Base-by-base conservation (phyloP, 1,140 invertebrate genomes). In the Caenorhabditis tropicalis region DNA sequence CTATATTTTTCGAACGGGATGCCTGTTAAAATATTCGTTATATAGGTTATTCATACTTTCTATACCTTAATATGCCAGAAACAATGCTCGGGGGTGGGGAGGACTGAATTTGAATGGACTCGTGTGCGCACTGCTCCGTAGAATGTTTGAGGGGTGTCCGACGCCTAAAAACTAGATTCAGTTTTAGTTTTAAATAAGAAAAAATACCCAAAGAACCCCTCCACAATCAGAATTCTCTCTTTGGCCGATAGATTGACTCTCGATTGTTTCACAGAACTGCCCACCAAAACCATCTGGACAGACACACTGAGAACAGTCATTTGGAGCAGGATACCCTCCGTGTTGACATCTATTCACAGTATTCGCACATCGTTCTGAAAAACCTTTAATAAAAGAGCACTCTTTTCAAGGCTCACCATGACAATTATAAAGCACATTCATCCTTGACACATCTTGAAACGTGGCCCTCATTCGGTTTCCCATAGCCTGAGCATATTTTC, bases 361-460 rank as follows among this genome's bases (percentile, higher is more conserved):
- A n/a, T 74, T 74, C 0, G 65, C 65, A 24, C 65, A 74, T 0
- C 65, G 36, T 74, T 74, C 53, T 58, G 53, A 29, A 58, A 58
- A 12, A 29, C 29, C 5, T 4, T 3, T 29, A 7, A 7, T 27
- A 5, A 58, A 29, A 27, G 7, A 10, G 27, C 0, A 29, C 48
- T 51, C n/a, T 51, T 51, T 16, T 16, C 7, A 51, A 51, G 16
- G 29, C 53, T 29, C 27, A 58, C 53, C 65, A 74, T 74, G 65
- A 74, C 65, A 74, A 43, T 74, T 74, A 43, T 74, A 74, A 5
- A 74, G 36, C n/a, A 74, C 65, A 43, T 74, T 74, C 65, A 74
- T 74, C 36, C 65, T 39, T 46, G 65, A 74, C 7, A 74, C 65
- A 43, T 74, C 65, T 24, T 74, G 65, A 74, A 74, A 74, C 36